Conservation (phyloP, 1,140 invertebrate genomes). For the Tetragnatha versicolor region DNA sequence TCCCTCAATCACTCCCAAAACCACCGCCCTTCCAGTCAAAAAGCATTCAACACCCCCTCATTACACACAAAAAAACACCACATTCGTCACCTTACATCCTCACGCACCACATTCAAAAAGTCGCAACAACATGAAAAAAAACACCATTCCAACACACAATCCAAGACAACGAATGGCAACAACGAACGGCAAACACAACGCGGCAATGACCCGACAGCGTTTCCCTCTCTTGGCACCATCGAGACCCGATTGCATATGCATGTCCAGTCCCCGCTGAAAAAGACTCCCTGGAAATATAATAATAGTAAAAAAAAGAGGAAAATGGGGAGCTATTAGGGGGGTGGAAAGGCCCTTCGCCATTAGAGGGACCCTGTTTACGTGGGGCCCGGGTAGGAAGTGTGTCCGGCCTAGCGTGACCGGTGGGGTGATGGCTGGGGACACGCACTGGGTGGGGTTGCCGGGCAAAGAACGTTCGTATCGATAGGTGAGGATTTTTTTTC, state of each 20-base stretch:
- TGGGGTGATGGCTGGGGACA: slow-evolving; percentile 35
- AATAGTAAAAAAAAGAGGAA: not conserved
- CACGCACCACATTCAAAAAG: too few species aligned
- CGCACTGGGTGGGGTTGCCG: slow-evolving; percentile 23
- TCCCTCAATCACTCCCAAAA: too few species aligned
- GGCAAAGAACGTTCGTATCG: not conserved
- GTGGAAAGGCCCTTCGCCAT: slow-evolving; percentile 10
- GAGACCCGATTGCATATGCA: slow-evolving; percentile 14
- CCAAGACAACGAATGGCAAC: too few species aligned
- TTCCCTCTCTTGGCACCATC: slow-evolving; percentile 7
- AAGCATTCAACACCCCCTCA: too few species aligned
- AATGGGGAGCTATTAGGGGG: not conserved
- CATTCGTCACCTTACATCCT: too few species aligned
- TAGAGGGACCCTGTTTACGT: slow-evolving; percentile 35
- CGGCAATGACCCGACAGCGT: not conserved
- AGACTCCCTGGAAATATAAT: not conserved
- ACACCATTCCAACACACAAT: too few species aligned
- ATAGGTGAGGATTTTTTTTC: too few species aligned
- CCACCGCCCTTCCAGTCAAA: too few species aligned
- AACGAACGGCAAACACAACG: too few species aligned
- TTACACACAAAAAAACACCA: too few species aligned
- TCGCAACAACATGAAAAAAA: too few species aligned
- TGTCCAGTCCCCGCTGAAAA: slow-evolving; percentile 8
- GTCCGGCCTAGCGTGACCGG: slow-evolving; percentile 45
- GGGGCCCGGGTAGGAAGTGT: slow-evolving; percentile 41